These are phyloP conservation scores for Hemibagrus wyckioides DNA, from an alignment of 2,113 vertebrate species.

Conservation along the genomic window DNA sequence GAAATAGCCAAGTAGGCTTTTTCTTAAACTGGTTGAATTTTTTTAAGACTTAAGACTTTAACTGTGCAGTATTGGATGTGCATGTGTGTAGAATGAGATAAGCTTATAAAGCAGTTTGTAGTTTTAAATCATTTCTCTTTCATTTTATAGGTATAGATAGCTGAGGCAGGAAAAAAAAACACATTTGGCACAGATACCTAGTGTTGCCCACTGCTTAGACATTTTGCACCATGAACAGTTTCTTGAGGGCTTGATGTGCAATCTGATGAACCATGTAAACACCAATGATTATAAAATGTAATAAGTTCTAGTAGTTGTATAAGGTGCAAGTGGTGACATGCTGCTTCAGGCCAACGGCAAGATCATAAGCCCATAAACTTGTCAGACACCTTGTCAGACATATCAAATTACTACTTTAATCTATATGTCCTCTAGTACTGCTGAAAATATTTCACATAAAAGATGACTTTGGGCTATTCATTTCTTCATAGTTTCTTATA, in stretches of 20 bases:
- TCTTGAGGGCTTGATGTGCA: not conserved
- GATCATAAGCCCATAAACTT: not conserved
- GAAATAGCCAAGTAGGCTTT: not conserved
- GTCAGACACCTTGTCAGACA: not conserved
- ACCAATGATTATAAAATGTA: not conserved
- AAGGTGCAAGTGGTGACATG: not conserved
- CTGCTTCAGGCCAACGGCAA: not conserved
- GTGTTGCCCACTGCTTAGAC: not conserved
- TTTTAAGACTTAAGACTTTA: not conserved
- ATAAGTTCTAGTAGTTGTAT: not conserved
- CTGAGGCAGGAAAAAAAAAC: not conserved
- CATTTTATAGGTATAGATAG: not conserved
- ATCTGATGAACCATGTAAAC: not conserved
- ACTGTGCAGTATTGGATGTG: not conserved
- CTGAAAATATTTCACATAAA: not conserved
- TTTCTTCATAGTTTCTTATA: conserved; percentile 1
- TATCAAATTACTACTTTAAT: not conserved
- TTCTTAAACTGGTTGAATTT: not conserved
- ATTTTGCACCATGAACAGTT: not conserved
- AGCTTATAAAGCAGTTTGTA: not conserved
- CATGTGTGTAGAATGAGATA: not conserved
- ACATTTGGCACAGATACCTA: not conserved
- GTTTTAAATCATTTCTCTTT: not conserved
- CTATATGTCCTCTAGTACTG: not conserved
- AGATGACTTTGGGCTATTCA: not conserved